Evolutionary conservation across 2,888 invertebrate genomes (phyloP).

Genomic region (Sabellastarte sp.): DNA sequence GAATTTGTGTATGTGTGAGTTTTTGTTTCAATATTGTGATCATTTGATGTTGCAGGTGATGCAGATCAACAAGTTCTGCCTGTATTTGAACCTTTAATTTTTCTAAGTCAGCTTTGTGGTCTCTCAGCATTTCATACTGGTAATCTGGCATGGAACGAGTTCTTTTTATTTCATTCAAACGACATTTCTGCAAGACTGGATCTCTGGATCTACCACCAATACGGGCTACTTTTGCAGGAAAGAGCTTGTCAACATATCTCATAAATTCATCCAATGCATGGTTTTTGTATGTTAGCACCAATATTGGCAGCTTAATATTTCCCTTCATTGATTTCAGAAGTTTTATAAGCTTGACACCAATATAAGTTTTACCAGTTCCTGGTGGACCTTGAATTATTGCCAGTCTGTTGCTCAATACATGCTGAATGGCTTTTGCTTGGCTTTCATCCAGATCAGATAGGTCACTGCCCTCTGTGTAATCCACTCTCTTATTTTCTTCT

Average conservation of each 20-base stretch:
- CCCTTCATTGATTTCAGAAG: slow-evolving; percentile 1
- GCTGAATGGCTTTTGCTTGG: slow-evolving; percentile 70
- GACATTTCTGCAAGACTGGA: slow-evolving; percentile 3
- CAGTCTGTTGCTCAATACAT: slow-evolving; percentile 72
- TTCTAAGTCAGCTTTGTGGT: neutral
- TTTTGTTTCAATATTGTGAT: neutral
- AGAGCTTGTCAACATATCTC: slow-evolving; percentile 4
- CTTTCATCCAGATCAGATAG: slow-evolving; percentile 65
- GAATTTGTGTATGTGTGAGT: neutral
- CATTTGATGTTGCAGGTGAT: too few species aligned
- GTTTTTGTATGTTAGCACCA: slow-evolving; percentile 27
- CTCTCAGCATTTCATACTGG: neutral
- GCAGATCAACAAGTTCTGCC: too few species aligned
- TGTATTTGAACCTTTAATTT: too few species aligned
- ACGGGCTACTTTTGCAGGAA: slow-evolving; percentile 11
- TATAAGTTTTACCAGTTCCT: slow-evolving; percentile 78
- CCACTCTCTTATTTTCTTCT: neutral
- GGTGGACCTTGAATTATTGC: slow-evolving; percentile 82
- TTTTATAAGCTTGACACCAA: slow-evolving; percentile 71
- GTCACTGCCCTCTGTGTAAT: neutral
- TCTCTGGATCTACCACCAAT: slow-evolving; percentile 21
- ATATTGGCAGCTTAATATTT: slow-evolving; percentile 9
- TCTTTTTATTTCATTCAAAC: slow-evolving; percentile 1
- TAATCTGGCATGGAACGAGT: neutral
- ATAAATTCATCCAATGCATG: slow-evolving; percentile 27